Base-by-base conservation (phyloP, 2,113 vertebrate genomes). In the Actenoides lindsayi region DNA sequence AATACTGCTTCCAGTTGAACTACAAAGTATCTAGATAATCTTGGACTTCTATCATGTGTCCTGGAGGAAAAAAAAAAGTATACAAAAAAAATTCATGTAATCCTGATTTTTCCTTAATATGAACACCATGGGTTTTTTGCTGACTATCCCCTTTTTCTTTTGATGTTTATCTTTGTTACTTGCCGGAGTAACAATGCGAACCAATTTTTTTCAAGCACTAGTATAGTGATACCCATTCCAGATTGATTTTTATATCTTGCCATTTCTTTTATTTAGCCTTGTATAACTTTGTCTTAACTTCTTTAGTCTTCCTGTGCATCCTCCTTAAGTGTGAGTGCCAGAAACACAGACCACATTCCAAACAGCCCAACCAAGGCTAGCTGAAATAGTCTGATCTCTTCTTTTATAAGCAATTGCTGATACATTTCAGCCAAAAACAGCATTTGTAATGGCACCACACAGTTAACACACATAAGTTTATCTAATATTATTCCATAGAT, bases 391-490 rank as follows among this genome's bases (percentile, higher is more conserved):
- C 39, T 71, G 25, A 65, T 74, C 39, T 42, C 42, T 77, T 50
- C 76, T 82, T 94, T 91, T 76, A 85, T 39, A 85, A 81, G 74
- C 27, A 82, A 87, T 68, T 24, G 28, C 60, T 74, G 42, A 86
- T 75, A 23, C 33, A 83, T 91, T 78, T 78, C 53, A 84, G 69
- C 64, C 76, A 95, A 92, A 75, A 90, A 74, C 20, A 95, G 46
- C 23, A 71, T 84, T 70, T 78, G 9, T 77, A 89, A 93, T 68
- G 64, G 83, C 62, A 94, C 35, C 48, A 78, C 16, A 81, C 28
- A 63, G 15, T 78, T 94, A 89, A 87, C 73, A 91, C 54, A 23
- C 75, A 86, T 91, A 89, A 81, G 93, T 93, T 89, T 86, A 75
- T 83, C 68, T 74, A 48, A 54, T 21, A 35, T 81, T 90, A 92